A percentile compares a stretch with the other conserved stretches of the same genome.
phyloP scores from a whole-genome alignment of 1,140 invertebrate genomes.

The Apis florea region DNA sequence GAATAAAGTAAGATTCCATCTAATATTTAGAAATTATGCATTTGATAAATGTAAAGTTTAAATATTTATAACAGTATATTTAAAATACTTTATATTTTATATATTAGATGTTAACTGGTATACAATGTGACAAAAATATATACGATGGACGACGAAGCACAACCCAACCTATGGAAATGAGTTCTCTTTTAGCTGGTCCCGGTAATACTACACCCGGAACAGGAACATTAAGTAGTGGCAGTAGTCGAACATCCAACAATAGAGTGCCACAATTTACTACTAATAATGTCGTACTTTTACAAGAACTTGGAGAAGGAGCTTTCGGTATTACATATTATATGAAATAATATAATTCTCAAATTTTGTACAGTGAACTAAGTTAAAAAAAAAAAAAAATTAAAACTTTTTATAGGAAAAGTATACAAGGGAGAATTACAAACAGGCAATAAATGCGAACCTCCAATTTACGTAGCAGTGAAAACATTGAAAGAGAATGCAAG shows the following conservation, averaged over 20 bases:
- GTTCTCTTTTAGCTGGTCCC: conserved; percentile 85
- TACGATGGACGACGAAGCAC: conserved; percentile 83
- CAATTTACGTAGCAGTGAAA: conserved; percentile 94
- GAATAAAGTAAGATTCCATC: conserved; percentile 70
- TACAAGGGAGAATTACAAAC: conserved; percentile 95
- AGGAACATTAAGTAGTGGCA: conserved; percentile 79
- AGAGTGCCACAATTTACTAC: conserved; percentile 87
- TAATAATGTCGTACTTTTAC: conserved; percentile 92
- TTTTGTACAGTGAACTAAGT: conserved; percentile 1
- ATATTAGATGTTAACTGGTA: conserved; percentile 73
- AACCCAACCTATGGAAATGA: conserved; percentile 89
- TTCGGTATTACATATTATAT: conserved; percentile 86
- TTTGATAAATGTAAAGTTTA: conserved; percentile 6
- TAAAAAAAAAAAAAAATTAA: too few species aligned
- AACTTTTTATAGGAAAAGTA: conserved; percentile 85
- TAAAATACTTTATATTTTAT: neutral
- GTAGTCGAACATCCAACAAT: conserved; percentile 81
- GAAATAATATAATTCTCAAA: neutral
- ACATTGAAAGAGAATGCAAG: conserved; percentile 96
- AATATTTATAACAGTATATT: neutral
- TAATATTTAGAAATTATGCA: conserved; percentile 8
- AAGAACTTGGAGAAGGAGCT: conserved; percentile 97
- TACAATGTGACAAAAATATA: conserved; percentile 87
- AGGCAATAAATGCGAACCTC: conserved; percentile 81
- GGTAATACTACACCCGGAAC: conserved; percentile 77